Evolutionary conservation across 2,797 vertebrate genomes (phyloP).

Genomic region (Sus cebifrons): DNA sequence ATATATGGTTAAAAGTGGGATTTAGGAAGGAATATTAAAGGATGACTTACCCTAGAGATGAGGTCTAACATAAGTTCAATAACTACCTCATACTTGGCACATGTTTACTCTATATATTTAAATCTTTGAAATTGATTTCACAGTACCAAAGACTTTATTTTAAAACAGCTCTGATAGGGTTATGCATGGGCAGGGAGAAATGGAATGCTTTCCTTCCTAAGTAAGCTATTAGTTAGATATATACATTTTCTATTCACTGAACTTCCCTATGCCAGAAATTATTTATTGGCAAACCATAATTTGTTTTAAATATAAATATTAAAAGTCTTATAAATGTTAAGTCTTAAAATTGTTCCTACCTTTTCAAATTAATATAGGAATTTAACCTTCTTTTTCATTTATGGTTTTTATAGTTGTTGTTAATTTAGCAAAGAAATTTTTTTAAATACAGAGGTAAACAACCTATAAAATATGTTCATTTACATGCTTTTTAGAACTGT

Average conservation of each 20-base stretch:
- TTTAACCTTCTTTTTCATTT: not conserved
- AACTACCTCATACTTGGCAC: not conserved
- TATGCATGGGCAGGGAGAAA: not conserved
- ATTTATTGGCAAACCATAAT: not conserved
- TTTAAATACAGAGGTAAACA: not conserved
- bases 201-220: not conserved
- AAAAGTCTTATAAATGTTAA: not conserved
- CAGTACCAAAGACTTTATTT: not conserved
- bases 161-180: not conserved
- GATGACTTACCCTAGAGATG: not conserved
- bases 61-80: not conserved
- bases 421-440: not conserved
- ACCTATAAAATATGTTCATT: not conserved
- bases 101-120: not conserved
- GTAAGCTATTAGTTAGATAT: not conserved
- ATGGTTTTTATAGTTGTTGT: not conserved
- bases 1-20: not conserved
- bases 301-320: not conserved
- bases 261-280: not conserved
- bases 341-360: not conserved
- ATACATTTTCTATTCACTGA: not conserved
- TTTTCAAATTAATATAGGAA: not conserved
- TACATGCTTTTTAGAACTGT: not conserved
- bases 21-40: not conserved
- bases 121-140: slow-evolving; percentile 1